Base-by-base conservation (phyloP, 2,888 invertebrate genomes). In the Torymus texanus region DNA sequence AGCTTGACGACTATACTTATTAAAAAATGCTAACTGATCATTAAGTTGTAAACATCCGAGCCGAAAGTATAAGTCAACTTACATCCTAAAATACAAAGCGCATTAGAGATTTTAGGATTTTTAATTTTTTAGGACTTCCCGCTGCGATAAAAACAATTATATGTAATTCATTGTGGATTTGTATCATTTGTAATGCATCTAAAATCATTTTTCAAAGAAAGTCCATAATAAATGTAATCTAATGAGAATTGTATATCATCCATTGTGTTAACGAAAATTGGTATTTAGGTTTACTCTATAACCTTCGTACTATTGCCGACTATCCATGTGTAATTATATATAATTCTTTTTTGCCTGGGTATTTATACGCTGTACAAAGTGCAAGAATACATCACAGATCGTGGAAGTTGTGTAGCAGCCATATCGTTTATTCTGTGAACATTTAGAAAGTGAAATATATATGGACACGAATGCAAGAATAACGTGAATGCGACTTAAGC, bases 341-440 rank as follows among this genome's bases (percentile, higher is more conserved):
- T 80, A 68, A 80, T 80, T 72, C n/a, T 74, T 75, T 75, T 78
- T 70, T 63, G 71, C 29, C 61, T 67, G 79, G 24, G 65, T 76
- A 80, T 73, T 68, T 55, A 71, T 75, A 75, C 51, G 78, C 75
- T 80, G 80, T 82, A 80, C 78, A 76, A 80, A 80, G 66, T 75
- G 67, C 62, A 73, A 80, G 56, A 56, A 81, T 83, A 85, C 85
- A 86, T 86, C 86, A 85, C 85, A 85, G 79, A 84, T 83, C 79
- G 82, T 84, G 82, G 84, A 83, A 81, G 72, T 75, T 78, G 58
- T 83, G 83, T 83, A 86, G 84, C 84, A 86, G 86, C 85, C 86
- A 85, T 86, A 83, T 81, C 79, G 77, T 81, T 78, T 78, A 72
- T 74, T 61, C 66, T 62, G 53, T 78, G 73, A 67, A 76, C 59